Evolutionary conservation across 64 coral and sea anemone species (phyloP).

Genomic region (Actinia equina): DNA sequence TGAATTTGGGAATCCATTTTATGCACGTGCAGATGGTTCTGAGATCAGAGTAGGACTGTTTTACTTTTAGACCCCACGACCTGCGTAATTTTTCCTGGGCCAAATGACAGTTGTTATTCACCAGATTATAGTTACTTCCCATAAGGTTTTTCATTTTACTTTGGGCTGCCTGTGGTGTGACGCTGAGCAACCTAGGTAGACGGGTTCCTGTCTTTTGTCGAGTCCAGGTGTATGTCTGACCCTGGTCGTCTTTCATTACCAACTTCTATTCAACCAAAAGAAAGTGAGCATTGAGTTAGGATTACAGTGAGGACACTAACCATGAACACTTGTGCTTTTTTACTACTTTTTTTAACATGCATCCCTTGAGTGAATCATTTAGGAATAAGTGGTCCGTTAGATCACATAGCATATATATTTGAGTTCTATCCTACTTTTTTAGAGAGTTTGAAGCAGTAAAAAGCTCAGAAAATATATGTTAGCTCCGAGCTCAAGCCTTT

Average conservation of each 20-base stretch:
- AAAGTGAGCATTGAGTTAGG: too few species aligned
- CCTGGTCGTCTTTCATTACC: conserved; percentile 26
- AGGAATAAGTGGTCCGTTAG: too few species aligned
- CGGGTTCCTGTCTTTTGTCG: conserved; percentile 36
- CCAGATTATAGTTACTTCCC: conserved; percentile 1
- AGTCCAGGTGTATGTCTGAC: conserved; percentile 31
- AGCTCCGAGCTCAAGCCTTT: too few species aligned
- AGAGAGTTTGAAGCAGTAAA: too few species aligned
- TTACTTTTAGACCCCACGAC: conserved; percentile 27
- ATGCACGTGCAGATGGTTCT: neutral
- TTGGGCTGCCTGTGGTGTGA: conserved; percentile 41
- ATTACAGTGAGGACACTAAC: too few species aligned
- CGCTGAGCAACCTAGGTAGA: neutral
- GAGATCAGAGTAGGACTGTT: neutral
- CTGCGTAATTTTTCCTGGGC: conserved; percentile 46
- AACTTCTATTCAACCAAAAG: neutral
- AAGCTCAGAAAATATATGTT: too few species aligned
- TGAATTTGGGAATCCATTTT: neutral
- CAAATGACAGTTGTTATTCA: conserved; percentile 54
- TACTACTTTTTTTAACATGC: too few species aligned
- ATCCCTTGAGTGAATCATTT: too few species aligned
- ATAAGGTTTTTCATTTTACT: conserved; percentile 33
- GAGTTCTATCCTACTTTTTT: too few species aligned
- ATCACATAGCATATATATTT: too few species aligned
- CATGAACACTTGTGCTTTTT: too few species aligned